These are phyloP conservation scores for Drosophila kambysellisi DNA, from an alignment of 2,888 invertebrate genomes.

Conservation along the genomic window DNA sequence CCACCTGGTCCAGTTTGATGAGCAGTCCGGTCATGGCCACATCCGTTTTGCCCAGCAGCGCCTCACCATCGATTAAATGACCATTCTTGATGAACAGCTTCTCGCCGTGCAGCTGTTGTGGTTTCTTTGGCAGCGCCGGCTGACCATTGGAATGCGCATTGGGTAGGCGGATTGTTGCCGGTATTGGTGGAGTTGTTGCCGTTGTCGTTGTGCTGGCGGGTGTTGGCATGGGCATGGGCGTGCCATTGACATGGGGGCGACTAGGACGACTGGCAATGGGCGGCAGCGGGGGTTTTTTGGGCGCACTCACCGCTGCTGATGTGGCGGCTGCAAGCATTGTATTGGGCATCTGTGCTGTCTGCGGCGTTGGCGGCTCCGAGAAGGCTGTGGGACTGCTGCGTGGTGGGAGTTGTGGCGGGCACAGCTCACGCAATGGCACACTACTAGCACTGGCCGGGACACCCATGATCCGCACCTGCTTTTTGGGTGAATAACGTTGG, in stretches of 20 bases:
- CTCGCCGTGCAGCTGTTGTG: constrained; percentile 71
- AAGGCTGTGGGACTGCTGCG: constrained; percentile 65
- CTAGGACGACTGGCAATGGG: constrained; percentile 87
- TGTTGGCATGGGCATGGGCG: constrained; percentile 35
- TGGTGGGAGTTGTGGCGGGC: constrained; percentile 83
- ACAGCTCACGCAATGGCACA: constrained; percentile 47
- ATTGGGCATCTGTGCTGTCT: constrained; percentile 19
- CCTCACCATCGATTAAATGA: constrained; percentile 87
- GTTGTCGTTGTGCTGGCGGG: constrained; percentile 50
- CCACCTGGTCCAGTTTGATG: constrained; percentile 89
- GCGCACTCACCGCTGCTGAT: constrained; percentile 83
- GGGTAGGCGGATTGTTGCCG: constrained; percentile 70
- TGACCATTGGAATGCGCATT: constrained; percentile 81
- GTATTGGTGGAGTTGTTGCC: constrained; percentile 64
- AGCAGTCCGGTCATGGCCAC: constrained; percentile 89
- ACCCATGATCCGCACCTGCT: constrained; percentile 60
- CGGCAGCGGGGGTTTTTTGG: constrained; percentile 90
- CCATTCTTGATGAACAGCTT: constrained; percentile 86
- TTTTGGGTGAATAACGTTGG: constrained; percentile 83
- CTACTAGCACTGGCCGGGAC: constrained; percentile 27
- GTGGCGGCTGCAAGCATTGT: not conserved
- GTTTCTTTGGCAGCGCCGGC: constrained; percentile 64
- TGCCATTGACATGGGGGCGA: constrained; percentile 82
- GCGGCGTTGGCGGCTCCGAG: constrained; percentile 50
- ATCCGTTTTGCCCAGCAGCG: constrained; percentile 89